A percentile compares a stretch with the other conserved stretches of the same genome.
Evolutionary conservation across 2,797 vertebrate species (phyloP).

Genomic region (Tadarida brasiliensis): DNA sequence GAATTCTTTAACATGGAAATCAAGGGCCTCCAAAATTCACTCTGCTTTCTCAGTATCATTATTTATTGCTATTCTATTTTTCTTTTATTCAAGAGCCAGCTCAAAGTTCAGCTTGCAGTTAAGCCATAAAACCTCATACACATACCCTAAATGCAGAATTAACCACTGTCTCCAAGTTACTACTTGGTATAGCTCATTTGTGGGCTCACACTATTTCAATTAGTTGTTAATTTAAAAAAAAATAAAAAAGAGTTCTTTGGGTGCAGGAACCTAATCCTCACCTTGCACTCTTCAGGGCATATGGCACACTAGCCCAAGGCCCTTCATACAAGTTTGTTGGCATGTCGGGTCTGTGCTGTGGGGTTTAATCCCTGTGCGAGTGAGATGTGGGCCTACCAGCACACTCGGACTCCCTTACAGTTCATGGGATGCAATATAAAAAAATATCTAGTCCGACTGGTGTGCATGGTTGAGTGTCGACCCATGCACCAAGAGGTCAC

Average conservation of each 20-base stretch:
- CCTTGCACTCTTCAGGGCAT: neutral
- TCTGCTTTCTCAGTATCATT: neutral
- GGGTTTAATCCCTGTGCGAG: neutral
- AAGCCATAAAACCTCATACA: neutral
- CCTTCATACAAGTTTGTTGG: neutral
- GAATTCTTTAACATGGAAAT: neutral
- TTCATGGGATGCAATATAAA: neutral
- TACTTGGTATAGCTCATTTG: neutral
- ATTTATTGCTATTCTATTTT: constrained; percentile 29
- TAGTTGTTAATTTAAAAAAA: constrained; percentile 1
- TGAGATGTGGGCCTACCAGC: neutral
- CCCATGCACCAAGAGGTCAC: neutral
- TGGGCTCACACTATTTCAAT: neutral
- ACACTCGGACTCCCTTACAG: neutral
- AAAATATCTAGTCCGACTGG: too few species aligned
- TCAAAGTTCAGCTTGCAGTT: constrained; percentile 13
- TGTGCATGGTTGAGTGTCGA: neutral
- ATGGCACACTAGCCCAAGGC: neutral
- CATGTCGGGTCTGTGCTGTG: neutral
- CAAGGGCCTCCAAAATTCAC: neutral
- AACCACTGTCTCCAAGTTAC: neutral
- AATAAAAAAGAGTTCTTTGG: neutral
- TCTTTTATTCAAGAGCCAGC: neutral
- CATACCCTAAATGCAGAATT: neutral
- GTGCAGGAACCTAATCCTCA: neutral